Evolutionary conservation across 2,888 invertebrate species (phyloP), one percentile per base, ranked within the genome.

Genomic region (Laspeyria flexula): DNA sequence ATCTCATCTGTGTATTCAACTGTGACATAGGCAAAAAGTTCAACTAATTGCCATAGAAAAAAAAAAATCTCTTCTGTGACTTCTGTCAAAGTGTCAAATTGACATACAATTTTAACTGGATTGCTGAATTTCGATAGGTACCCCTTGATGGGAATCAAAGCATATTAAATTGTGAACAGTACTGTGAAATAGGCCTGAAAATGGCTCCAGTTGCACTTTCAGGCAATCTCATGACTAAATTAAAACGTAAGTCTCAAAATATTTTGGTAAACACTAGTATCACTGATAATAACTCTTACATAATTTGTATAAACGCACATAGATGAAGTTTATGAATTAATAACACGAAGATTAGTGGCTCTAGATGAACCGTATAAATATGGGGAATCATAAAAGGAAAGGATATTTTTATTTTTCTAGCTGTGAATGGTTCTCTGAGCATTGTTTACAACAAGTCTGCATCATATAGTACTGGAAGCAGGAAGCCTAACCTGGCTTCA

Each of bases 401-500:
- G 18, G 11, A 12, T 23, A 15, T 35, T 9, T 43, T 25, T 12
- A 39, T 7, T 41, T 54, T 83, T 84, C 58, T 73, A 93, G 93
- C 86, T 30, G 75, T 85, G 64, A 79, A 82, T 71, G 91, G 90
- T 30, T 81, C 81, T 23, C 60, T 91, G 65, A 83, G 93, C 64
- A 68, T 92, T 72, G 76, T 92, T 75, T 93, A 90, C 76, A 84
- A 91, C 63, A 90, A 90, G 60, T 77, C 88, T 5, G 77, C 89
- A 65, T 81, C 93, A 49, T 95, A 94, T 73, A 93, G 94, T 71
- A 89, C 93, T 0, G 93, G 94, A 55, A 75, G 77, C 1, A 92
- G 3, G 11, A 18, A 83, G 42, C 93, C 93, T 56, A 95, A 95
- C 85, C 77, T 95, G 45, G 93, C 96, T 6, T 88, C 94, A 0